These are phyloP conservation scores for Argyresthia albistria DNA, from an alignment of 2,888 invertebrate genomes.

Conservation along the genomic window DNA sequence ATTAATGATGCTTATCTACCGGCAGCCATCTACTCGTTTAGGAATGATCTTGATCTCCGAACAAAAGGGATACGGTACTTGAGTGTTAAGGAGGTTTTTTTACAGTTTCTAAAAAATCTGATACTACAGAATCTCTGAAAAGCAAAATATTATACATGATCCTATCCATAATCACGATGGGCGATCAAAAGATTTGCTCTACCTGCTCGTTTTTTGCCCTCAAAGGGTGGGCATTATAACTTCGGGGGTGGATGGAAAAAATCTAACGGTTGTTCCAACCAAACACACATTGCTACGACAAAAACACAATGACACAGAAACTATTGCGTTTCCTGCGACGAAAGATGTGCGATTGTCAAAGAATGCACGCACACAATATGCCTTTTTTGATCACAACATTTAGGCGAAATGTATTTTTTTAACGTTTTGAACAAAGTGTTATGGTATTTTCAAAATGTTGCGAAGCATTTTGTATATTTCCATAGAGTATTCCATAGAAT, in stretches of 20 bases:
- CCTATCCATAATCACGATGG: constrained; percentile 43
- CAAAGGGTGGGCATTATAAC: constrained; percentile 58
- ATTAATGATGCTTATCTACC: constrained; percentile 3
- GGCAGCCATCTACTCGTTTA: neutral
- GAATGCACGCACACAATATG: neutral
- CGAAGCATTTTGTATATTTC: no score
- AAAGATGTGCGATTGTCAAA: constrained; percentile 32
- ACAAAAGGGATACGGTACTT: constrained; percentile 3
- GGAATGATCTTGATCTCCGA: neutral
- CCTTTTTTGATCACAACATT: neutral
- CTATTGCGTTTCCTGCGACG: constrained; percentile 54
- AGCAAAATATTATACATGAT: constrained; percentile 43
- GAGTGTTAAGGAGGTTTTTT: constrained; percentile 1
- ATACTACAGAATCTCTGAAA: constrained; percentile 22
- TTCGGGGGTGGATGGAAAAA: constrained; percentile 37
- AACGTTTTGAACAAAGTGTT: neutral
- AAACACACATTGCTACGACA: constrained; percentile 59
- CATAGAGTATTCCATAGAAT: no score
- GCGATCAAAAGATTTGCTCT: constrained; percentile 57
- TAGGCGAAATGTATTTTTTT: neutral
- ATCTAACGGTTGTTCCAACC: constrained; percentile 57
- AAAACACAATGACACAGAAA: constrained; percentile 59
- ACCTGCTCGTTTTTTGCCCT: constrained; percentile 60
- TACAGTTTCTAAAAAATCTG: constrained; percentile 3
- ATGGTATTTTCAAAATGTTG: no score